A percentile compares a stretch with the other conserved stretches of the same genome.
These are phyloP conservation scores for Columba livia DNA, from an alignment of 2,113 vertebrate species.

Conservation along the genomic window DNA sequence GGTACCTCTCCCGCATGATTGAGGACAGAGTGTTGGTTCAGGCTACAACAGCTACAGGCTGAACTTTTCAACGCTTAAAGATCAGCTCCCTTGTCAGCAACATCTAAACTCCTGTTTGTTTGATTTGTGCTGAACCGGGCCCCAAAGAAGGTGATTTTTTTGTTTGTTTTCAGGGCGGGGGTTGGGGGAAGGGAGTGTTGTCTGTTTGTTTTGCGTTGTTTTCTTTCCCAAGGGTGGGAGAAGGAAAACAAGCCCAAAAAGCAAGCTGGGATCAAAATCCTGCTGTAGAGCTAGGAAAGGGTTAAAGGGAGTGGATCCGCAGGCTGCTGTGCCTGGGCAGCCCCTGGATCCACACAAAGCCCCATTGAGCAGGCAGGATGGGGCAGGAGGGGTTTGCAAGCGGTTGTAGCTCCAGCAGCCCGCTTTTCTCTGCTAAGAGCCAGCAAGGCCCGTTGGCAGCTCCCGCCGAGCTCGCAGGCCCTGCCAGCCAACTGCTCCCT, in stretches of 20 bases:
- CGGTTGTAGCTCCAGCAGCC: slow-evolving; percentile 40
- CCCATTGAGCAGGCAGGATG: slow-evolving; percentile 36
- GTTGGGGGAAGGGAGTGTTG: neutral
- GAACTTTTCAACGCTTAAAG: neutral
- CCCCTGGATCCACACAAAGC: slow-evolving; percentile 45
- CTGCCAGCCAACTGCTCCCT: slow-evolving; percentile 56
- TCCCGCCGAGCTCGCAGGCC: neutral
- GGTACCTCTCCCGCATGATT: neutral
- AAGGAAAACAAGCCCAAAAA: neutral
- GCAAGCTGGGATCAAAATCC: neutral
- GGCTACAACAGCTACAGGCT: neutral
- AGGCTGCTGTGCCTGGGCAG: neutral
- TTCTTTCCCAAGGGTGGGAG: neutral
- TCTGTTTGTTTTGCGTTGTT: no score
- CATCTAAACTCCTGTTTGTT: neutral
- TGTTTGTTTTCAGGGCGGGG: neutral
- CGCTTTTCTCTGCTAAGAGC: slow-evolving; percentile 21
- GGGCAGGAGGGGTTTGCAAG: slow-evolving; percentile 45
- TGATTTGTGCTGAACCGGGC: neutral
- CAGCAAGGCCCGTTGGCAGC: slow-evolving; percentile 50
- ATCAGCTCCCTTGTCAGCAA: neutral
- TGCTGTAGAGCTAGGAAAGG: neutral
- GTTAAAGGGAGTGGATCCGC: slow-evolving; percentile 17
- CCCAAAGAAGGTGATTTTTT: neutral
- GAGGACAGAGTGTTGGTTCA: neutral